Base-by-base conservation (phyloP, 2,113 vertebrate genomes). In the Siphamia tubifer region DNA sequence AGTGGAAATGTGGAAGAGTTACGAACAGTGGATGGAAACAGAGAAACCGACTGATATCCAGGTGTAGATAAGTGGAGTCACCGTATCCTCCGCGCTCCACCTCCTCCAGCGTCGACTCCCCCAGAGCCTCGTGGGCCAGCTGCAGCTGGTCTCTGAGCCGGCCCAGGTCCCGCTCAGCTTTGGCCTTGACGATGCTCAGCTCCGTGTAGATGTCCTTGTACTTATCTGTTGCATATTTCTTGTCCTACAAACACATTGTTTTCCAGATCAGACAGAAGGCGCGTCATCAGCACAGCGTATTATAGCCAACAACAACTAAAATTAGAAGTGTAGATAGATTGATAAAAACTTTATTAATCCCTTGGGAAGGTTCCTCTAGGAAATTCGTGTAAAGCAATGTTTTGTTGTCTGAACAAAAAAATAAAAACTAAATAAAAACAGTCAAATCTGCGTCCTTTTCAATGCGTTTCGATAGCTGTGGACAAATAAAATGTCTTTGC, bases 121-220 rank as follows among this genome's bases (percentile, higher is more conserved):
- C 93, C 10, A 94, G 87, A 0, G 93, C 92, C 83, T 94, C 90
- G 5, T 94, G 92, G 45, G 92, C 93, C 70, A 89, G 79, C 84
- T 94, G 93, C 65, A 94, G 87, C 86, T 94, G 93, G 56, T 94
- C 93, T 53, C 83, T 69, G 57, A 94, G 88, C 11, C 91, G 87
- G 13, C 91, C 86, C 77, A 92, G 79, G 25, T 94, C 93, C 35
- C 92, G 80, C 80, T 94, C 93, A 0, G 90, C 91, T 86, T 94
- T 94, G 81, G 93, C 93, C 87, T 88, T 91, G 30, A 93, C 91
- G 12, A 94, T 94, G 76, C 93, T 94, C 83, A 94, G 87, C 84
- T 94, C 93, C 1, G 92, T 94, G 86, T 94, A 94, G 68, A 94
- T 94, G 87, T 94, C 93, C 77, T 94, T 94, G 79, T 94, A 94